Conservation (phyloP, 2,113 vertebrate species). For the Equus przewalskii region DNA sequence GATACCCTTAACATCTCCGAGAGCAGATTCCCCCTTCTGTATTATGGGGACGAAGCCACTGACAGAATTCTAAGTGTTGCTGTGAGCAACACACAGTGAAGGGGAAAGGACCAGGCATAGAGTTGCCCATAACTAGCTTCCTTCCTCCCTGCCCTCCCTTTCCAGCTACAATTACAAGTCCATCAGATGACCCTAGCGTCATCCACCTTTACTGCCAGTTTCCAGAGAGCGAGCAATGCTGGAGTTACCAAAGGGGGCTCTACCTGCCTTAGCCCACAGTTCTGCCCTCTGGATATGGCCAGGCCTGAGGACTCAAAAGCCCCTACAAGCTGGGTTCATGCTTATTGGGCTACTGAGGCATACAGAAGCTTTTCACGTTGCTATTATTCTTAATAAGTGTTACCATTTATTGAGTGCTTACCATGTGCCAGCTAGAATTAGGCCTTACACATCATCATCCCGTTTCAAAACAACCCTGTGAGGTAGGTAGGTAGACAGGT, state of each 20-base stretch:
- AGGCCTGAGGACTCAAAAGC: neutral
- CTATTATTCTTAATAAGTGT: neutral
- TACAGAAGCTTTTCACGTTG: neutral
- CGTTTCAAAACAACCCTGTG: neutral
- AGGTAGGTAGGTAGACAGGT: neutral
- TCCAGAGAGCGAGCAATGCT: neutral
- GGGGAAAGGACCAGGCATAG: neutral
- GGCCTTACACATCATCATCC: neutral
- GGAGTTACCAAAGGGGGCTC: neutral
- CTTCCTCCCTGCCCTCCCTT: neutral
- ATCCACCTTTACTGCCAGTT: neutral
- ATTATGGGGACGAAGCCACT: neutral
- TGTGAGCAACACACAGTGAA: too few species aligned
- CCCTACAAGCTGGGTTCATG: too few species aligned
- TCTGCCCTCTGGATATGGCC: neutral
- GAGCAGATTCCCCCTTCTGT: neutral
- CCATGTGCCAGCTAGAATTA: neutral
- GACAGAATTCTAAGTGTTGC: neutral
- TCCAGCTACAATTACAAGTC: neutral
- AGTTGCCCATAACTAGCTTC: rapidly evolving
- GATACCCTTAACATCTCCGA: neutral
- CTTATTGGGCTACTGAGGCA: rapidly evolving
- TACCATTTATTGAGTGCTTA: neutral
- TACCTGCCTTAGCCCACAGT: neutral
- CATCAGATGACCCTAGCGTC: neutral